Evolutionary conservation across 1,140 invertebrate genomes (phyloP), one percentile per base, ranked within the genome.

Genomic region (Euwallacea fornicatus): DNA sequence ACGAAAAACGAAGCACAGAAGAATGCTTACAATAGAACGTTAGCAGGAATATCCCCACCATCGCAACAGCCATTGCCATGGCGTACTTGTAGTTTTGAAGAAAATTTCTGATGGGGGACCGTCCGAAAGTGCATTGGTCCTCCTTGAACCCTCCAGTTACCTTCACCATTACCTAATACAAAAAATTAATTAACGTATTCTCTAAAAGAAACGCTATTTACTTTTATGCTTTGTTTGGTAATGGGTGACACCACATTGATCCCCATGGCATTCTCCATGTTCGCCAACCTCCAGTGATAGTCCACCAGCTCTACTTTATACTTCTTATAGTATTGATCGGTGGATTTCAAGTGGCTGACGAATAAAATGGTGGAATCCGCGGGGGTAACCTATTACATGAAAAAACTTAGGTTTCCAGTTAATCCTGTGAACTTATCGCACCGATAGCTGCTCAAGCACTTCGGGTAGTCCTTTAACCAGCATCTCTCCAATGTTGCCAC

Each of bases 281-380:
- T 71, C n/a, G 75, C 75, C 53, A 80, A 72, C 64, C 78, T 78
- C 78, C 78, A 79, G 69, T 80, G 79, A 64, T 79, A 80, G 63
- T 80, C 79, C 11, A 80, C 65, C 10, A 80, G 53, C 50, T 76
- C 75, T 21, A 80, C 69, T 71, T 75, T 50, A 50, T 77, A 77
- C 21, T 71, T 75, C 55, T 63, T 63, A 13, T 55, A 16, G 63
- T 70, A 73, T 46, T 53, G 46, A 16, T 73, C 66, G 13, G 56
- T 62, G 7, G 65, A 64, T 62, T 69, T 74, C 2, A 56, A 59
- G n/a, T 74, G 56, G 55, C 54, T 55, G 3, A 80, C 67, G 56
- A 73, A 73, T 16, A 80, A 44, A 15, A 80, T 76, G 62, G 74
- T 77, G n/a, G 43, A 73, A 73, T 80, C 79, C 7, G 69, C 65